Evolutionary conservation across 2,888 invertebrate species (phyloP).

Genomic region (Rosalia funebris): DNA sequence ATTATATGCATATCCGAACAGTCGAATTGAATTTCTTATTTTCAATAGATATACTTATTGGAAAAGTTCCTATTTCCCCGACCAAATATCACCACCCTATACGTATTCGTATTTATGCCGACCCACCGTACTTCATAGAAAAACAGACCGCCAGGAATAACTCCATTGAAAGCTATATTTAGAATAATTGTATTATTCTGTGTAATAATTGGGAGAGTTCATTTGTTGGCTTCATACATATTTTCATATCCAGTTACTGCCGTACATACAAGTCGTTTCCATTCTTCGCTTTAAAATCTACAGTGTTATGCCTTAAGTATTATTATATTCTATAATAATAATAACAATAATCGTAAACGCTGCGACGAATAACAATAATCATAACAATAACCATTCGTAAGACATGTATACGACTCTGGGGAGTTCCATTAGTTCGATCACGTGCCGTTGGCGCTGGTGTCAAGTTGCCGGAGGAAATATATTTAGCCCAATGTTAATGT

Average conservation of each 20-base stretch:
- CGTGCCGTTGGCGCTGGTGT: constrained; percentile 49
- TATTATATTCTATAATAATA: constrained; percentile 57
- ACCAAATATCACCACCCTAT: not conserved
- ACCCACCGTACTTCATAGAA: not conserved
- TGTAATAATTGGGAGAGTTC: constrained; percentile 25
- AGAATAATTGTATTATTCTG: constrained; percentile 24
- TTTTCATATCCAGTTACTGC: constrained; percentile 27
- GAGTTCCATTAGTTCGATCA: constrained; percentile 62
- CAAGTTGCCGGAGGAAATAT: constrained; percentile 40
- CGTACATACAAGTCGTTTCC: constrained; percentile 31
- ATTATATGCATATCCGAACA: too few species aligned
- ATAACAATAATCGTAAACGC: constrained; percentile 59
- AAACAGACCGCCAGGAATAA: constrained; percentile 4
- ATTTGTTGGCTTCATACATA: constrained; percentile 22
- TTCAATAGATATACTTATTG: too few species aligned
- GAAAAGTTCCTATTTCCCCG: too few species aligned
- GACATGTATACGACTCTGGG: constrained; percentile 59
- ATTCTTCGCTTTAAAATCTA: constrained; percentile 38
- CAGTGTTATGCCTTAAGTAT: constrained; percentile 46
- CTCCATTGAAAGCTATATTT: constrained; percentile 26
- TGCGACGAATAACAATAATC: constrained; percentile 61
- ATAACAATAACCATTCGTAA: constrained; percentile 62
- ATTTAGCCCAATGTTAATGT: constrained; percentile 44
- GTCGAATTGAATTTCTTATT: too few species aligned
- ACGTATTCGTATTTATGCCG: not conserved